phyloP scores from a whole-genome alignment of 2,113 vertebrate species.

The Actenoides hombroni region DNA sequence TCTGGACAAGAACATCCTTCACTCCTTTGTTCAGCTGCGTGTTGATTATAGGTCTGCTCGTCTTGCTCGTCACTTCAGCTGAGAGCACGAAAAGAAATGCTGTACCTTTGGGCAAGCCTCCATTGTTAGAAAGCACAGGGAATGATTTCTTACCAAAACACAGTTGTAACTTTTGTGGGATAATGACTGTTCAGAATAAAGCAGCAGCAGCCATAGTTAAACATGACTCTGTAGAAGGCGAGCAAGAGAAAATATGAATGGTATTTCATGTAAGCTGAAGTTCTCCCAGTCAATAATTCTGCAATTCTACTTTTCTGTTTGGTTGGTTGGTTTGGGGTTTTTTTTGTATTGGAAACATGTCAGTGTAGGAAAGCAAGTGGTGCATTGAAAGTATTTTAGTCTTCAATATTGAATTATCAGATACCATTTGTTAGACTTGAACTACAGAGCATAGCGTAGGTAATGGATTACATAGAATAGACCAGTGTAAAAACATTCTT shows the following conservation, averaged over 20 bases:
- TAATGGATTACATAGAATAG: constrained; percentile 65
- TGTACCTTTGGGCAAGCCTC: constrained; percentile 13
- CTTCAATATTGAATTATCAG: constrained; percentile 49
- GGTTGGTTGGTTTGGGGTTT: not conserved
- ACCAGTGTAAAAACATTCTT: constrained; percentile 56
- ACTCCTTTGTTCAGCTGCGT: constrained; percentile 96
- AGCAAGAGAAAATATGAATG: constrained; percentile 35
- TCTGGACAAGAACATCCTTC: constrained; percentile 96
- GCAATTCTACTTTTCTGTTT: constrained; percentile 7
- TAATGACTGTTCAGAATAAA: constrained; percentile 59
- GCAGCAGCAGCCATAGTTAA: constrained; percentile 66
- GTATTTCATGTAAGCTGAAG: constrained; percentile 28
- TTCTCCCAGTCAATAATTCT: constrained; percentile 43
- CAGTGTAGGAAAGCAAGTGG: constrained; percentile 31
- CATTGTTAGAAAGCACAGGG: constrained; percentile 66
- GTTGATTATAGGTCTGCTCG: constrained; percentile 94
- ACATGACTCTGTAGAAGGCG: not conserved
- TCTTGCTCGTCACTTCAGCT: constrained; percentile 97
- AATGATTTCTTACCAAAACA: constrained; percentile 41
- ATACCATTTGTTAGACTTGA: constrained; percentile 55
- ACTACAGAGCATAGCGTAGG: constrained; percentile 62
- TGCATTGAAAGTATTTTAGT: constrained; percentile 39
- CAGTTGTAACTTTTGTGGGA: constrained; percentile 52
- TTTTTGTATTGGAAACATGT: not conserved
- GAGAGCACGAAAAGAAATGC: constrained; percentile 43